Evolutionary conservation across 2,888 invertebrate genomes (phyloP).

Genomic region (Drosophila stalkeri): DNA sequence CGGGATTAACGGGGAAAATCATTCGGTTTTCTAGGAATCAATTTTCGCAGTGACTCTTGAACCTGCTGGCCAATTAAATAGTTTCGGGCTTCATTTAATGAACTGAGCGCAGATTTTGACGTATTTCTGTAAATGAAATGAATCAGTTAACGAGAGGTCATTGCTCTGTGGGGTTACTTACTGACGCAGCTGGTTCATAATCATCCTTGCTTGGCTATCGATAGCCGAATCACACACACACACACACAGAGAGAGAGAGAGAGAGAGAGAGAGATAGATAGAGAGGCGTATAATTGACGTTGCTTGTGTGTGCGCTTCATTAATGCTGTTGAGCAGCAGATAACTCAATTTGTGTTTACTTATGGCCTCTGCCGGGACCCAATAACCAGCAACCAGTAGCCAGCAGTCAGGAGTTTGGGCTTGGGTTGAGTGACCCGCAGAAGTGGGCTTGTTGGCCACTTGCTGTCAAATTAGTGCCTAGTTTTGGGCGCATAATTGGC

Average conservation of each 20-base stretch:
- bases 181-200: constrained; percentile 20
- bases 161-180: constrained; percentile 10
- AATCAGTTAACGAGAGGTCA: constrained; percentile 16
- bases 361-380: constrained; percentile 14
- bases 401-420: not conserved
- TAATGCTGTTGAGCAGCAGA: constrained; percentile 42
- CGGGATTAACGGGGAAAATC: not conserved
- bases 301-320: constrained; percentile 30
- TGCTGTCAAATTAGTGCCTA: constrained; percentile 78
- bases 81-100: constrained; percentile 16
- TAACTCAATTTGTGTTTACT: constrained; percentile 68
- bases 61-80: not conserved
- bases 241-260: not conserved
- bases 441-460: constrained; percentile 50
- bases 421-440: constrained; percentile 53
- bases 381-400: not conserved
- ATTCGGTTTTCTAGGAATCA: not conserved
- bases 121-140: constrained; percentile 30
- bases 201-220: constrained; percentile 27
- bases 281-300: constrained; percentile 1
- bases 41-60: too few species aligned
- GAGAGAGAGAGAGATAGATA: not conserved
- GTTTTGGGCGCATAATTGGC: constrained; percentile 73
- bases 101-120: not conserved
- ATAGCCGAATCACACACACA: constrained; percentile 10